A percentile compares a stretch with the other conserved stretches of the same genome.
Evolutionary conservation across 2,797 vertebrate genomes (phyloP).

Genomic region (Tragopan temminckii): DNA sequence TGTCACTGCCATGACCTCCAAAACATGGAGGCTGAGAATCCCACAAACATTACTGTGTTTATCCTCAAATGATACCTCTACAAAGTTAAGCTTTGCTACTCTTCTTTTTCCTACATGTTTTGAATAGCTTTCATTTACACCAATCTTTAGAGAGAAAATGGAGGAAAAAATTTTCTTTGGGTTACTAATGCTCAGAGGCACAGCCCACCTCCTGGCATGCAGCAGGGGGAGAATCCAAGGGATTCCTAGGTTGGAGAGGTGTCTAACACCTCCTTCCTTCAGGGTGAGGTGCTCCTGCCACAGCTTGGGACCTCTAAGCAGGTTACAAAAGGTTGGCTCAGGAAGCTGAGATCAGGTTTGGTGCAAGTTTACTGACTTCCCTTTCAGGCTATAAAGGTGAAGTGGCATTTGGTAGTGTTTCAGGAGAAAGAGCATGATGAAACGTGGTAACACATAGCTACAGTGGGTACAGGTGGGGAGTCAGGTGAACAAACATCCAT

Average conservation of each 20-base stretch:
- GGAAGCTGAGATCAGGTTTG: neutral
- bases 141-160: neutral
- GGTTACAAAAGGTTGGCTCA: neutral
- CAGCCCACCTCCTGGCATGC: neutral
- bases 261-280: neutral
- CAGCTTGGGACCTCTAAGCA: neutral
- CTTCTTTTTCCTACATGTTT: neutral
- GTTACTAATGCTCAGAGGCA: neutral
- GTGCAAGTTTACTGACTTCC: neutral
- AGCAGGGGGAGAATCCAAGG: neutral
- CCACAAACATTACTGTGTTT: neutral
- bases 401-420: neutral
- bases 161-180: too few relatives aligned
- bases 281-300: too few relatives aligned
- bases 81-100: neutral
- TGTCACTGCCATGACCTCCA: neutral
- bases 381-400: neutral
- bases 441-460: neutral
- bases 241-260: neutral
- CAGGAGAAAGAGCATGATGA: neutral
- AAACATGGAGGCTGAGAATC: neutral
- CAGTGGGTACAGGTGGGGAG: rapidly evolving
- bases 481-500: neutral
- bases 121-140: neutral
- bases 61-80: neutral